Percentiles rank a stretch among this genome's conserved stretches.
phyloP scores from a whole-genome alignment of 2,113 vertebrate genomes.

The Chloebia gouldiae region DNA sequence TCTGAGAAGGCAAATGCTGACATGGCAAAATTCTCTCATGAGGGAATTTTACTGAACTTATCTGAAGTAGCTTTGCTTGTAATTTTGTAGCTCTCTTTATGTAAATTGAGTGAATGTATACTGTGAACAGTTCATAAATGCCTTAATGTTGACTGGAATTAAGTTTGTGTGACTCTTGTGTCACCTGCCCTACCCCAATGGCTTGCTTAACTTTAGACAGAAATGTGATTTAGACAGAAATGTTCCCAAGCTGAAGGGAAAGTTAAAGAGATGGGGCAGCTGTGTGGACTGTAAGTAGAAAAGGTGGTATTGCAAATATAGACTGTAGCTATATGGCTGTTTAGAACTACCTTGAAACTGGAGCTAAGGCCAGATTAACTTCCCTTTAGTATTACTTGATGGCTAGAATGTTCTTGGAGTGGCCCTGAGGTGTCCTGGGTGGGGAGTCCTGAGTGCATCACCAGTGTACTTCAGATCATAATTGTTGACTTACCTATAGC shows the following conservation, averaged over 20 bases:
- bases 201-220: not conserved
- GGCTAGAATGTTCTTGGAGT: not conserved
- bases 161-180: not conserved
- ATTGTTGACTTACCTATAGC: not conserved
- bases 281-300: not conserved
- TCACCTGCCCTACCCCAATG: not conserved
- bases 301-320: not conserved
- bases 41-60: not conserved
- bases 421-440: not conserved
- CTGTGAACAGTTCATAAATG: not conserved
- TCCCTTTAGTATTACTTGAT: not conserved
- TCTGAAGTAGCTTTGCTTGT: not conserved
- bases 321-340: not conserved
- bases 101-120: not conserved
- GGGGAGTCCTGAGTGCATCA: not conserved
- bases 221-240: not conserved
- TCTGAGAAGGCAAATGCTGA: not conserved
- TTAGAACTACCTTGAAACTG: not conserved
- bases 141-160: not conserved
- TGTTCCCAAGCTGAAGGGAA: not conserved
- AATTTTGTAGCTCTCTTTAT: not conserved
- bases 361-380: not conserved
- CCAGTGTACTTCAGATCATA: not conserved
- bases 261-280: not conserved
- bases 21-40: not conserved